Base-by-base conservation (phyloP, 2,888 invertebrate genomes). In the Colletes collaris region DNA sequence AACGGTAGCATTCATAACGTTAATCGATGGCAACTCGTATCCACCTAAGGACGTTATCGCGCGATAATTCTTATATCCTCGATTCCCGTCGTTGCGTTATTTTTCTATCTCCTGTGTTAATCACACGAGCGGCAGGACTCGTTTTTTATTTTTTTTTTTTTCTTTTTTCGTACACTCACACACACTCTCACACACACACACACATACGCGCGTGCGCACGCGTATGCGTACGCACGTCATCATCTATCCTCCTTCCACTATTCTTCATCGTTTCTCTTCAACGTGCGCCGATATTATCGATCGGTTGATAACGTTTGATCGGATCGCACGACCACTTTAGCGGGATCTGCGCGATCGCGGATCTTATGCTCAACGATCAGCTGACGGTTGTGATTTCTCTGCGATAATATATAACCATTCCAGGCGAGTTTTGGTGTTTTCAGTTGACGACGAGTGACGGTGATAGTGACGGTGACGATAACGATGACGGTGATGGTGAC, bases 1-100 rank as follows among this genome's bases (percentile, higher is more conserved):
- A 91, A 91, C 89, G 79, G 88, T 90, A 89, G 90, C 84, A 85
- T 63, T 85, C 82, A 82, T 86, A 89, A 89, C 88, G 89, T 89
- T 89, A 87, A 87, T 90, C 89, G 85, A 90, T 89, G 89, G 87
- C 89, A 88, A 89, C 86, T 89, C 82, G 86, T 81, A 86, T 88
- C 79, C 76, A 71, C 75, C 86, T 79, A 85, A 77, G 63, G 67
- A 63, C 77, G 82, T 83, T 77, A 84, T 86, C 85, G 84, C 77
- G 79, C 76, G 73, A 86, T 84, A 82, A 78, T 79, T 78, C 78
- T 46, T 79, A 78, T 80, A 77, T 63, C 67, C 81, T 76, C 79
- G 70, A 77, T 74, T 49, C 37, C 73, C 73, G 66, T 75, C 81
- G 75, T 79, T 76, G 63, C 72, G 50, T 71, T 59, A 52, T 62